Evolutionary conservation across 2,888 invertebrate species (phyloP).

Genomic region (Aradus depressus): DNA sequence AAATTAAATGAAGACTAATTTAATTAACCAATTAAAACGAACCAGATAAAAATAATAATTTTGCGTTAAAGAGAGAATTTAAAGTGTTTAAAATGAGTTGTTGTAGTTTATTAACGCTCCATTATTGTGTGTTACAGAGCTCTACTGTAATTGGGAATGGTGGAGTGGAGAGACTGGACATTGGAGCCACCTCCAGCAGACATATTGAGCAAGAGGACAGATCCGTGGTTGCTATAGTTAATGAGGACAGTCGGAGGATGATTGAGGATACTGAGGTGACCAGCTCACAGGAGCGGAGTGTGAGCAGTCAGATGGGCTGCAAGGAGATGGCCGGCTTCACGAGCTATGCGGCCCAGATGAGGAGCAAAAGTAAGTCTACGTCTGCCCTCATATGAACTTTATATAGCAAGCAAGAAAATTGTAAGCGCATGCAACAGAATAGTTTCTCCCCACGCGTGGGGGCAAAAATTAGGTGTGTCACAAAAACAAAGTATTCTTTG

Average conservation of each 20-base stretch:
- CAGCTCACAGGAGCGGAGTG: slow-evolving; percentile 31
- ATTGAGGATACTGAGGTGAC: not conserved
- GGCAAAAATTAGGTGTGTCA: too few species aligned
- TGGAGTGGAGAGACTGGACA: too few species aligned
- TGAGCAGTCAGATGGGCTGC: slow-evolving; percentile 34
- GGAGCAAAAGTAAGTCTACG: slow-evolving; percentile 37
- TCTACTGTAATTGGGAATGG: not conserved
- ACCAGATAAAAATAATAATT: too few species aligned
- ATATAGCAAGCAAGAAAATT: too few species aligned
- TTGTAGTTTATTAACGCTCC: not conserved
- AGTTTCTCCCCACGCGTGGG: too few species aligned
- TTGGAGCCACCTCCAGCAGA: not conserved
- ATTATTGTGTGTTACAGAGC: not conserved
- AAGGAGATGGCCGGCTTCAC: slow-evolving; percentile 34
- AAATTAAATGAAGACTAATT: too few species aligned
- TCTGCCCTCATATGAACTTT: too few species aligned
- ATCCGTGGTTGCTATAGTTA: not conserved
- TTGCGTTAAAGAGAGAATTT: too few species aligned
- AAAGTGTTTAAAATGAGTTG: too few species aligned
- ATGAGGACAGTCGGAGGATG: not conserved
- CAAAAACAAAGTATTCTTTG: too few species aligned
- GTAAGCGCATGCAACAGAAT: too few species aligned
- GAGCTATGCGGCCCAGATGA: slow-evolving; percentile 36
- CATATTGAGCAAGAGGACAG: not conserved
- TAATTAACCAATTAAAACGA: too few species aligned